phyloP scores from a whole-genome alignment of 2,113 vertebrate genomes.

The Rhinolophus sinicus region DNA sequence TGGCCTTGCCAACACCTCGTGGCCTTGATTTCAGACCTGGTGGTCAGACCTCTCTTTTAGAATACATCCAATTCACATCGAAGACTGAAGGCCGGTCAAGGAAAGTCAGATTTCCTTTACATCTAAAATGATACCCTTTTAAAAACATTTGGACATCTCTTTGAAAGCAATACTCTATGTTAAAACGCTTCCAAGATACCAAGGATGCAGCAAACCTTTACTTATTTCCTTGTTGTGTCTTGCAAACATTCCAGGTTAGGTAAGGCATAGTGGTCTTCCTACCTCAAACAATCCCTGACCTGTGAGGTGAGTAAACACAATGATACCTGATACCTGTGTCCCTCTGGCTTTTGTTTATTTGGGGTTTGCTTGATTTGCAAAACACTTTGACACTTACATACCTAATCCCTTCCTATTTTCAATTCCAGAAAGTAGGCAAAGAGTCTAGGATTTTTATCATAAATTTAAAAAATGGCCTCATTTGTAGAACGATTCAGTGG shows the following conservation, averaged over 20 bases:
- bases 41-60: background rate
- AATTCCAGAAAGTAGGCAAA: background rate
- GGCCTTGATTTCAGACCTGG: background rate
- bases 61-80: background rate
- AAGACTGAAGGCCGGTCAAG: background rate
- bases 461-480: background rate
- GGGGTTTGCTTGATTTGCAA: background rate
- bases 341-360: background rate
- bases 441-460: background rate
- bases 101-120: background rate
- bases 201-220: background rate
- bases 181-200: background rate
- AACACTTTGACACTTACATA: background rate
- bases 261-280: background rate
- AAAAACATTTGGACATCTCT: background rate
- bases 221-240: background rate
- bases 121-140: background rate
- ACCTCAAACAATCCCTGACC: background rate
- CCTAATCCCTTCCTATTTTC: background rate
- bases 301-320: background rate
- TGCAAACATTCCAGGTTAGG: background rate
- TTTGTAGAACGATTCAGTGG: background rate
- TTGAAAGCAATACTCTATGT: background rate
- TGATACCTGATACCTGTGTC: background rate
- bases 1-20: background rate